Conservation (phyloP, 1,140 invertebrate species). For the Drosophila insularis region DNA sequence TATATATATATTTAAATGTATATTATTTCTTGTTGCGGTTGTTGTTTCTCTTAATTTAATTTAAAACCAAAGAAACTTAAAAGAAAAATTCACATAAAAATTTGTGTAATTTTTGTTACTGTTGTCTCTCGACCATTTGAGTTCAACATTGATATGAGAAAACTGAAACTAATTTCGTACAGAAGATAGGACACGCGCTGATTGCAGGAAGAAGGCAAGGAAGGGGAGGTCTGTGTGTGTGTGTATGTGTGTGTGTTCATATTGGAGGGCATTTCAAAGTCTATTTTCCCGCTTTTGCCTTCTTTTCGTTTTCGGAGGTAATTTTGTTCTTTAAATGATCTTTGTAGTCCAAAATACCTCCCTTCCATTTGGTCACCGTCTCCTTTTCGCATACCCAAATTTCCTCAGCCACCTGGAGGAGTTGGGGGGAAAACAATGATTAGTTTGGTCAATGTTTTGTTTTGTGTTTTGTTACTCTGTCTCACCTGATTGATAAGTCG, state of each 20-base stretch:
- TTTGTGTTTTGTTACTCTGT: neutral
- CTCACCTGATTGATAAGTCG: constrained; percentile 97
- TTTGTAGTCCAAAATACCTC: constrained; percentile 98
- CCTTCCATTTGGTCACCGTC: constrained; percentile 97
- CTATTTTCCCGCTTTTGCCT: constrained; percentile 71
- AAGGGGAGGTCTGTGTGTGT: constrained; percentile 8
- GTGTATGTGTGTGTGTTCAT: constrained; percentile 17
- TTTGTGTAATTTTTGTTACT: constrained; percentile 43
- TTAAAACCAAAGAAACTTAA: constrained; percentile 58
- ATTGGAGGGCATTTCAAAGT: constrained; percentile 22
- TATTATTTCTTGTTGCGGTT: neutral
- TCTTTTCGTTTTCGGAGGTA: constrained; percentile 72
- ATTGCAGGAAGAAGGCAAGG: neutral
- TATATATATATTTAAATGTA: constrained; percentile 30
- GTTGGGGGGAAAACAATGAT: neutral
- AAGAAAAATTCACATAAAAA: constrained; percentile 71
- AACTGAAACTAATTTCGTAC: constrained; percentile 6
- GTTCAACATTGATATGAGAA: constrained; percentile 1
- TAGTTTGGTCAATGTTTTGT: neutral
- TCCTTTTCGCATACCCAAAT: constrained; percentile 99
- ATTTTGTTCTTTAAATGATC: constrained; percentile 90
- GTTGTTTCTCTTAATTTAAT: constrained; percentile 63
- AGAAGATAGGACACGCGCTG: neutral
- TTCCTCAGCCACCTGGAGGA: constrained; percentile 97
- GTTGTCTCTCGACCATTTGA: constrained; percentile 27